Evolutionary conservation across 23 tunicate genomes (phyloP).

Genomic region (Styela plicata): DNA sequence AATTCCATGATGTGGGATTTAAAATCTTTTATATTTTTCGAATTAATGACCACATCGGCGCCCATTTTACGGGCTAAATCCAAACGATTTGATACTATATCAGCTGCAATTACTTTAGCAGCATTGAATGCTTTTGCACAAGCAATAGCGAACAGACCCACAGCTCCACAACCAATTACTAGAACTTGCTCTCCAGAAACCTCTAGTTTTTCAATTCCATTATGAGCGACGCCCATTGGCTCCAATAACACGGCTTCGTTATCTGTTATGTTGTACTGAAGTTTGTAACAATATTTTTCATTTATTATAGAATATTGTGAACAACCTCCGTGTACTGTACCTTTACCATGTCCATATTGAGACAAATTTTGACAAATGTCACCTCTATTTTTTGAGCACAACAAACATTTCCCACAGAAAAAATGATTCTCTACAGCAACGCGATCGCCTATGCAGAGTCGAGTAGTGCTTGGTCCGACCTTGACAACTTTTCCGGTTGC

Average conservation of each 20-base stretch:
- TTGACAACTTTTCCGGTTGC: conserved; percentile 77
- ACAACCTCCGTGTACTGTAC: conserved; percentile 92
- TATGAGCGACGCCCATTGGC: conserved; percentile 99
- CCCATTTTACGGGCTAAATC: conserved; percentile 86
- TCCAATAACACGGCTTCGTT: conserved; percentile 86
- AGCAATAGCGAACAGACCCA: conserved; percentile 84
- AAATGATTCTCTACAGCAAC: conserved; percentile 98
- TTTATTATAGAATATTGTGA: conserved; percentile 83
- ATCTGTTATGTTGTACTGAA: conserved; percentile 62
- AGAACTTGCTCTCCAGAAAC: conserved; percentile 74
- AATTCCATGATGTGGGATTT: conserved; percentile 61
- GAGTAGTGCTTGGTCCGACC: conserved; percentile 56
- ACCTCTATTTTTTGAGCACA: conserved; percentile 73
- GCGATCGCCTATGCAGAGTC: conserved; percentile 59
- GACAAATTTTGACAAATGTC: conserved; percentile 81
- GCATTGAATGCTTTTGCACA: conserved; percentile 94
- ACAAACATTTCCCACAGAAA: conserved; percentile 79
- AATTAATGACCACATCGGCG: conserved; percentile 63
- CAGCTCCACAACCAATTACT: conserved; percentile 98
- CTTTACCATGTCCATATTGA: conserved; percentile 98
- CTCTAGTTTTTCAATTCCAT: conserved; percentile 78
- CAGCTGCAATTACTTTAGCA: conserved; percentile 66
- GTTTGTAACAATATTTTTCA: conserved; percentile 88
- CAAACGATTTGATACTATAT: conserved; percentile 50
- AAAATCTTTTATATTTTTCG: conserved; percentile 37